Evolutionary conservation across 2,888 invertebrate genomes (phyloP), one percentile per base, ranked within the genome.

Genomic region (Mystacides longicornis): DNA sequence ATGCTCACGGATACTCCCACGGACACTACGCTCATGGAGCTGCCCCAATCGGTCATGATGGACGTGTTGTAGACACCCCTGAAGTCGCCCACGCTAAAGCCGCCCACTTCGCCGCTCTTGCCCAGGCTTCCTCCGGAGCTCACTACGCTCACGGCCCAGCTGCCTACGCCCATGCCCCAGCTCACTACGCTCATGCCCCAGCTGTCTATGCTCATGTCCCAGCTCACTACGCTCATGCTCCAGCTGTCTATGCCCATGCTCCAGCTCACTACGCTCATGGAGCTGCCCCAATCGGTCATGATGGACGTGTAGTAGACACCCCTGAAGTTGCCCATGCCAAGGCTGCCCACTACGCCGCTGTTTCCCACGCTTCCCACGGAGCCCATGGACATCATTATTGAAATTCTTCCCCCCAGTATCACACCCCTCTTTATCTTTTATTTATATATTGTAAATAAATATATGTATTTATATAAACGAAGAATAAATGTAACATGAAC

Each of bases 21-120:
- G 45, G 45, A 19, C 20, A 16, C 20, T 47, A 52, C 46, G 55
- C 55, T 16, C 48, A 48, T 48, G 48, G 48, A 48, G 48, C 48
- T n/a, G 52, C 37, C 53, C 33, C 16, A 4, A 22, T 37, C 37
- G 78, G 80, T 22, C 80, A 79, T 59, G 77, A 77, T 64, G 77
- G 77, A 22, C 75, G 76, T 69, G 81, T 81, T 67, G 45, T 45
- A 45, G 53, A 53, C 23, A 53, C 53, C 48, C 53, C 53, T 23
- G 53, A 47, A 19, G 53, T 53, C 11, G 56, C 56, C 22, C 79
- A 78, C 61, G 55, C 55, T 37, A 55, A 55, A 49, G 55, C 55
- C 49, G 51, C 78, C 50, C 82, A 82, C 57, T 54, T 54, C 49
- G 54, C 57, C 51, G 57, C 57, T 45, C 21, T 45, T 16, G 47